These are phyloP conservation scores for Mycogona germanica DNA, from an alignment of 2,888 invertebrate species.

Conservation along the genomic window DNA sequence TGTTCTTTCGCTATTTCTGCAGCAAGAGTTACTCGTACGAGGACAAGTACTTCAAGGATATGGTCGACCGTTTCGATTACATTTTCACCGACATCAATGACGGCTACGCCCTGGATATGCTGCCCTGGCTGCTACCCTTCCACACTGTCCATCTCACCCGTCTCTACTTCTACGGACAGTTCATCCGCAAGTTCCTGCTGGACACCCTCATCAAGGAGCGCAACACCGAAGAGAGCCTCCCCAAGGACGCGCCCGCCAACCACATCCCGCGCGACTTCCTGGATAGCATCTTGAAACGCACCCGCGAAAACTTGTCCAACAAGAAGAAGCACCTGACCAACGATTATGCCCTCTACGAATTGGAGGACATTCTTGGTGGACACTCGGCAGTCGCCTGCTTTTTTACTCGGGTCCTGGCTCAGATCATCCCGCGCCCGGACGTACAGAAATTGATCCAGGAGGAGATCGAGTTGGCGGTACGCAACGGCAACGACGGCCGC, in stretches of 20 bases:
- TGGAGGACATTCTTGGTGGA: conserved; percentile 71
- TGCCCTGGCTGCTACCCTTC: conserved; percentile 66
- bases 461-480: conserved; percentile 2
- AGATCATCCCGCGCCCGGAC: conserved; percentile 8
- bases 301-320: background rate
- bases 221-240: background rate
- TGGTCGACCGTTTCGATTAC: conserved; percentile 63
- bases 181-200: conserved; percentile 59
- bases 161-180: conserved; percentile 51
- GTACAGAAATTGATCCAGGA: conserved; percentile 11
- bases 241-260: conserved; percentile 28
- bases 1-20: conserved; percentile 79
- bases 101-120: conserved; percentile 72
- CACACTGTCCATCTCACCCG: conserved; percentile 54
- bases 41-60: conserved; percentile 51
- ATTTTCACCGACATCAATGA: conserved; percentile 89
- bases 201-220: conserved; percentile 29
- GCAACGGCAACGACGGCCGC: conserved; percentile 44
- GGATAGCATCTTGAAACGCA: conserved; percentile 49
- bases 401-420: conserved; percentile 30
- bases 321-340: background rate
- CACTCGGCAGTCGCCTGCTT: conserved; percentile 67
- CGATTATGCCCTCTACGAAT: conserved; percentile 28
- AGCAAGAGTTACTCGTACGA: conserved; percentile 46
- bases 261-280: conserved; percentile 56